Base-by-base conservation (phyloP, 1,140 invertebrate species). In the Chironomus tepperi region DNA sequence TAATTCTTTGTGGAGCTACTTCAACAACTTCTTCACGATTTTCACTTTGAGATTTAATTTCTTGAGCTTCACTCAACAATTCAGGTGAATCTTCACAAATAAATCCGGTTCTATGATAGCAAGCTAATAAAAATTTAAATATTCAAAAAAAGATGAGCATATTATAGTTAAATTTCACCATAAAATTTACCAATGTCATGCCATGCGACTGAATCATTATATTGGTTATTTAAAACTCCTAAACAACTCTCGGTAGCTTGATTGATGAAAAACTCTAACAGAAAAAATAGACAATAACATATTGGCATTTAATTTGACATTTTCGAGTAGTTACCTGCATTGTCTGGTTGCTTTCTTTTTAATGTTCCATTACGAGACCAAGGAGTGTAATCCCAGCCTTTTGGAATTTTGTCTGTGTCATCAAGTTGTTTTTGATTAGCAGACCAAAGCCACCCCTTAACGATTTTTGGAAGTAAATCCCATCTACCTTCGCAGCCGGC, bases 131-230 rank as follows among this genome's bases (percentile, higher is more conserved):
- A 57, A 57, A 57, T n/a, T 57, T 57, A 57, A 57, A 47, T n/a
- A 57, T 57, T 57, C n/a, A 57, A n/a, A 15, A 57, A 57, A n/a
- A n/a, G 9, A 34, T 34, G 24, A 34, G 24, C 24, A 34, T 34
- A 5, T 34, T 34, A 34, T 2, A 34, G 24, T 34, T 34, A 34
- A 34, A 34, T 34, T 34, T 34, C 24, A 34, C 24, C 24, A 34
- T 34, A 1, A 1, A 57, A 12, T n/a, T n/a, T 57, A 57, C 47
- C 47, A 10, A 70, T 93, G 81, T 96, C 94, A 83, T 95, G 94
- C 93, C 93, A 95, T 73, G 90, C 90, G 78, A 95, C 93, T 73
- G 93, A 93, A 81, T 96, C 93, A 76, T 92, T 92, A 86, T 95
- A 95, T 1, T 95, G 93, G 82, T 95, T 95, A 86, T 96, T 96